phyloP scores from a whole-genome alignment of 2,888 invertebrate genomes.

The Nesidiocoris tenuis region DNA sequence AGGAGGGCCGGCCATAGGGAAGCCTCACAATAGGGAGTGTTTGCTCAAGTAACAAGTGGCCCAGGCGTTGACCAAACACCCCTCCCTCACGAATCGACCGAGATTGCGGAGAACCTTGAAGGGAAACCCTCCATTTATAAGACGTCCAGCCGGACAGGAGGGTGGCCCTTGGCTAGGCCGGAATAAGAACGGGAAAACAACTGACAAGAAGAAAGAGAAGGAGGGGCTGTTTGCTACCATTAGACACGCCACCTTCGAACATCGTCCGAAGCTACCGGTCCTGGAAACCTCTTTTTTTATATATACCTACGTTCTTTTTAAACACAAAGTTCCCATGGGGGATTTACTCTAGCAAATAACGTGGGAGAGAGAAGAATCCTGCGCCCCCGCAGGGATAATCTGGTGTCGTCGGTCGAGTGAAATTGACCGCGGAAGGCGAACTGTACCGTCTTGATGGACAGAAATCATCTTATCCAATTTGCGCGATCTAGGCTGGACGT shows the following conservation, averaged over 20 bases:
- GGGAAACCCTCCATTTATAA: not conserved
- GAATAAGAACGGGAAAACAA: not conserved
- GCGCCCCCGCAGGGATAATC: constrained; percentile 22
- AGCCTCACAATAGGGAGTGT: constrained; percentile 34
- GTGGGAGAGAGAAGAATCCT: constrained; percentile 26
- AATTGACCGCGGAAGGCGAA: constrained; percentile 22
- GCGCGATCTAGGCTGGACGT: no score
- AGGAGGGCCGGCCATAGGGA: constrained; percentile 13
- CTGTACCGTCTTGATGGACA: not conserved
- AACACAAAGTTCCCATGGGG: constrained; percentile 2
- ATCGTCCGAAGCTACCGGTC: not conserved
- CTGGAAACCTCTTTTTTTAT: constrained; percentile 6
- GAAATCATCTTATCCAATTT: not conserved
- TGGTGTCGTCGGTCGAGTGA: not conserved
- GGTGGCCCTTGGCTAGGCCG: not conserved
- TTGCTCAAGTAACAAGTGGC: constrained; percentile 41
- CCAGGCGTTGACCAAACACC: constrained; percentile 36
- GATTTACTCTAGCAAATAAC: constrained; percentile 24
- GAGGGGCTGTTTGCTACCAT: constrained; percentile 37
- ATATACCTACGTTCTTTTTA: not conserved
- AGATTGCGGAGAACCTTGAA: not conserved
- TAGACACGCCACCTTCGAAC: constrained; percentile 37
- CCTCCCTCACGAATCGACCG: not conserved
- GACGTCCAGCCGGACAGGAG: not conserved
- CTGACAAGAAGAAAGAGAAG: not conserved